phyloP scores from a whole-genome alignment of 2,797 vertebrate species.

The Rhabdomys pumilio region DNA sequence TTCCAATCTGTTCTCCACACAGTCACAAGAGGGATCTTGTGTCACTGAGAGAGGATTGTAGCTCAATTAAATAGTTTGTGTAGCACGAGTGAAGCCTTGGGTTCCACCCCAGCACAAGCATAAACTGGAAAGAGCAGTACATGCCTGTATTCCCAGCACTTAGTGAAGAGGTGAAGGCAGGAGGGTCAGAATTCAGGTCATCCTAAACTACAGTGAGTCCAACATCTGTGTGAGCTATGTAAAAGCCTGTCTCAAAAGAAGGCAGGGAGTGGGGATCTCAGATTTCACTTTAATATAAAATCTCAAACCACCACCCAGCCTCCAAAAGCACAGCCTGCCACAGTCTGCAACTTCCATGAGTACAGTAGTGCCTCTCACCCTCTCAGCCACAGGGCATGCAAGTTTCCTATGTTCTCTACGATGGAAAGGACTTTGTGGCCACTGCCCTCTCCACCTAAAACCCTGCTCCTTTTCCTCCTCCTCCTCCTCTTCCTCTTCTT shows the following conservation, averaged over 20 bases:
- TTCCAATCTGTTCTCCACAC: neutral
- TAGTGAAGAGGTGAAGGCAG: neutral
- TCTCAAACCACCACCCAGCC: neutral
- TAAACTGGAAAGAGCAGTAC: neutral
- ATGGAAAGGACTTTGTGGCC: neutral
- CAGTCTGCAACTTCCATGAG: fast-evolving
- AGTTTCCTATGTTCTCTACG: fast-evolving
- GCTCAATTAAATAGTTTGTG: neutral
- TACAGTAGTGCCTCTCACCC: fast-evolving
- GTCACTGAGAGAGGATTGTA: neutral
- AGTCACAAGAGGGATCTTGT: neutral
- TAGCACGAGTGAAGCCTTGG: neutral
- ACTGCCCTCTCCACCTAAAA: neutral
- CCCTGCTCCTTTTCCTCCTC: neutral
- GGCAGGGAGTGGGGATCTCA: fast-evolving
- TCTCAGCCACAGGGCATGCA: fast-evolving
- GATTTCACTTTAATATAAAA: slow-evolving; percentile 33
- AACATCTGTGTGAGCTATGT: neutral
- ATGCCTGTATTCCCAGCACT: neutral
- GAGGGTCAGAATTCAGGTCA: neutral
- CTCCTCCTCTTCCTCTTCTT: no score
- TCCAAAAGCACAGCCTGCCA: neutral
- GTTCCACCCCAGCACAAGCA: neutral
- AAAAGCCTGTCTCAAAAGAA: neutral
- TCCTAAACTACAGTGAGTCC: neutral